Evolutionary conservation across 2,797 vertebrate species (phyloP), one percentile per base, ranked within the genome.

Genomic region (Eremophila alpestris): DNA sequence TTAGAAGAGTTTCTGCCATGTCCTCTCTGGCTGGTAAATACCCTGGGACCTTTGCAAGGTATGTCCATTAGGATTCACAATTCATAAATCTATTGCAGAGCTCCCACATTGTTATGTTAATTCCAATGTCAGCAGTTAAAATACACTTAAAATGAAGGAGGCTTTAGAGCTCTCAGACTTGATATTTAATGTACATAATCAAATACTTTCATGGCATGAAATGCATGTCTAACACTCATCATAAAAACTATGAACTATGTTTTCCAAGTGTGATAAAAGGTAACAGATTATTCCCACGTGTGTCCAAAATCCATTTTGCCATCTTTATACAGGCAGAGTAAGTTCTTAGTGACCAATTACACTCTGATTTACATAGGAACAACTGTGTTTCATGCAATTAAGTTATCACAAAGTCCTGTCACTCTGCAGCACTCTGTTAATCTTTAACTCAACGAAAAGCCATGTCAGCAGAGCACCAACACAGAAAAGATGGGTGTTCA

Each of bases 381-480:
- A 93, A 94, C 94, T 85, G 58, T 38, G 63, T 92, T 97, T 94
- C 51, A 13, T 89, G 77, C 84, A 96, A 78, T 88, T 87, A 94
- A 96, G 89, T 71, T 63, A 97, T 96, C 95, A 95, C 75, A 75
- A 93, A 95, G 94, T 97, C 93, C 95, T 87, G 94, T 76, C 94
- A 86, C 91, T 94, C 96, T 79, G 73, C 85, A 69, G 81, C 80
- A 83, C 95, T 90, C 93, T 88, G 97, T 96, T 96, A 98, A 98
- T 98, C 96, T 95, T 98, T 98, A 98, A 97, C 98, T 92, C 95
- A 70, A 64, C 24, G 80, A 97, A 97, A 96, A 96, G 97, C 97
- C 96, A 67, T 90, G 95, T 98, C 97, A 98, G 96, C 96, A 91
- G 90, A 95, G 94, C 93, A 94, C 75, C 94, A 93, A 89, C 95